Percentiles rank a stretch among this genome's conserved stretches.
Conservation (phyloP, 2,888 invertebrate genomes). For the Scaeva pyrastri region DNA sequence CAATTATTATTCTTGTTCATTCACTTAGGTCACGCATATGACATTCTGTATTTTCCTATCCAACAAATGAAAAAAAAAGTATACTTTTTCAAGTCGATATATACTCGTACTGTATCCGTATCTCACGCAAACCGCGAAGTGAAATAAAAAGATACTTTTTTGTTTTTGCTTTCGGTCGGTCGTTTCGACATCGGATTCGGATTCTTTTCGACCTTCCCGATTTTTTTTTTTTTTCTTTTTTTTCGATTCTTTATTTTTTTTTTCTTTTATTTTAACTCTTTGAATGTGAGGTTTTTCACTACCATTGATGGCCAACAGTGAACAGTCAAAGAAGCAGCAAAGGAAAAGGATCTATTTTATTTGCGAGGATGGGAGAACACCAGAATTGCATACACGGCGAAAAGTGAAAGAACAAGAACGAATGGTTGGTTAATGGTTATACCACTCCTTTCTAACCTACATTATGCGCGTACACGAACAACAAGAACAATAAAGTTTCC, state of each 20-base stretch:
- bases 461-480: constrained; percentile 56
- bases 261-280: constrained; percentile 41
- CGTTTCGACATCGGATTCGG: too few species aligned
- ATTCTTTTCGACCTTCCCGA: constrained; percentile 17
- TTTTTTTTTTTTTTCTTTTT: constrained; percentile 45
- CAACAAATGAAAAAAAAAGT: constrained; percentile 6
- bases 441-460: constrained; percentile 73
- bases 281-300: background rate
- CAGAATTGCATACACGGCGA: constrained; percentile 51
- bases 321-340: constrained; percentile 12
- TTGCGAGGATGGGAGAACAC: constrained; percentile 21
- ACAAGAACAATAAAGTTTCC: constrained; percentile 39
- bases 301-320: background rate
- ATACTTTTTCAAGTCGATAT: constrained; percentile 13
- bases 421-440: constrained; percentile 64
- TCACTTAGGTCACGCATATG: constrained; percentile 40
- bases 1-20: constrained; percentile 22
- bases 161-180: background rate
- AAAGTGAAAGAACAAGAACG: constrained; percentile 61
- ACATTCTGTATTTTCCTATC: constrained; percentile 30
- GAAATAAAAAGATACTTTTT: constrained; percentile 17
- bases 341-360: background rate
- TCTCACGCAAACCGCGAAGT: constrained; percentile 14
- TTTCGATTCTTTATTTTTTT: constrained; percentile 46
- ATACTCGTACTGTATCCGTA: too few species aligned